A percentile compares a stretch with the other conserved stretches of the same genome.
phyloP scores from a whole-genome alignment of 2,113 vertebrate species.

The Heterotilapia buettikoferi region DNA sequence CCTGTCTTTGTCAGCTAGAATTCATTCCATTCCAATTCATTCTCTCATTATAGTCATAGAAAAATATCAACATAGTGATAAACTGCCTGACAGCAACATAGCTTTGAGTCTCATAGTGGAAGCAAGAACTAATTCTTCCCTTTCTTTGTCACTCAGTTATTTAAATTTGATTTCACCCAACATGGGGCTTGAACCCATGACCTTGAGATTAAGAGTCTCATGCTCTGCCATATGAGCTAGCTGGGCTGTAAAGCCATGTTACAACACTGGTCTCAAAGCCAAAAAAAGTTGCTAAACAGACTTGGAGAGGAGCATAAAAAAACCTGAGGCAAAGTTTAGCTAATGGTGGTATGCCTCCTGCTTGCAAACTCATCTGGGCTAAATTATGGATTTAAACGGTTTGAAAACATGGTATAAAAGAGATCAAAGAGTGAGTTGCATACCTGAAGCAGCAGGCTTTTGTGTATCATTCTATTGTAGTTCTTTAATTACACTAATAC shows the following conservation, averaged over 20 bases:
- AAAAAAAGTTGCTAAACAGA: too few species aligned
- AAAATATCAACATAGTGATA: neutral
- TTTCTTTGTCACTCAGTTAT: rapidly evolving
- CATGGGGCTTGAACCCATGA: neutral
- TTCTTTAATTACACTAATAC: neutral
- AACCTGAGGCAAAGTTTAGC: too few species aligned
- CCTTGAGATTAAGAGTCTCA: neutral
- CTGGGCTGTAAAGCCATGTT: rapidly evolving
- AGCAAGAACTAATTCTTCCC: neutral
- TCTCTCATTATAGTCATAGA: neutral
- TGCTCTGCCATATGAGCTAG: neutral
- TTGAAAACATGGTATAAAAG: neutral
- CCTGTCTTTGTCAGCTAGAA: neutral
- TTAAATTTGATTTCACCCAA: neutral
- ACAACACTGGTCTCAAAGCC: neutral
- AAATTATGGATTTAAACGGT: neutral
- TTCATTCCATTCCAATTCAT: neutral
- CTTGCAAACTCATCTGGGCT: neutral
- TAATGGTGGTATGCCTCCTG: neutral
- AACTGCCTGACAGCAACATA: neutral
- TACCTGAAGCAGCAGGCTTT: neutral
- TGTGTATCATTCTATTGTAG: neutral
- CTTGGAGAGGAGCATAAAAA: too few species aligned
- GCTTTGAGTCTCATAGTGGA: neutral
- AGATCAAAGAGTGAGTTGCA: neutral